Base-by-base conservation (phyloP, 2,888 invertebrate genomes). In the Tenthredo livida region DNA sequence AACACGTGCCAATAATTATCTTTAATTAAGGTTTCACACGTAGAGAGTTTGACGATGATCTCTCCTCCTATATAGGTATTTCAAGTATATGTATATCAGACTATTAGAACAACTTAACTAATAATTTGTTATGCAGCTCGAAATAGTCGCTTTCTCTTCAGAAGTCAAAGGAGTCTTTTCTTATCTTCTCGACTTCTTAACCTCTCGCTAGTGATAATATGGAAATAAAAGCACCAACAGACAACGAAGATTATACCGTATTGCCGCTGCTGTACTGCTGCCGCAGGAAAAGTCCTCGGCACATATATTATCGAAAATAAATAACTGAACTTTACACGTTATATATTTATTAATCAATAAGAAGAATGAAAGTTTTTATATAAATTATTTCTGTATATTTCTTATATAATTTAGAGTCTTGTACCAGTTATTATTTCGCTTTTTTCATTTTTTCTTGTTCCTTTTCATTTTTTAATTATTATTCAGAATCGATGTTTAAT, bases 111-210 rank as follows among this genome's bases (percentile, higher is more conserved):
- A 25, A 73, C n/a, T 33, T n/a, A 10, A 85, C 86, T 85, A 86
- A 85, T 84, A 88, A 89, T 89, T 89, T 88, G 88, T 89, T 89
- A 87, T 87, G 89, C 61, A 21, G 25, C 88, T 87, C 88, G 87
- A 90, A 90, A 89, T 89, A 88, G 85, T 72, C 84, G 84, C 85
- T 87, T 87, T 88, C 88, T 87, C 84, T 84, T 77, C 61, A 84
- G 85, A 84, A 54, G 84, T 77, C 43, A 58, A 25, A 85, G 86
- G 84, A 50, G 85, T 72, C 29, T 47, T 37, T 47, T 37, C 58
- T 80, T 78, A 61, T 87, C 86, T 87, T 85, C 85, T 84, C 37
- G 77, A 70, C 84, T 78, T 84, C 25, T 84, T 84, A 75, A 84
- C 85, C 86, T 86, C 85, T 86, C 87, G 87, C 85, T 86, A 85